Percentiles rank a stretch among this genome's conserved stretches.
Conservation (phyloP, 2,888 invertebrate species). For the Bombylius discolor region DNA sequence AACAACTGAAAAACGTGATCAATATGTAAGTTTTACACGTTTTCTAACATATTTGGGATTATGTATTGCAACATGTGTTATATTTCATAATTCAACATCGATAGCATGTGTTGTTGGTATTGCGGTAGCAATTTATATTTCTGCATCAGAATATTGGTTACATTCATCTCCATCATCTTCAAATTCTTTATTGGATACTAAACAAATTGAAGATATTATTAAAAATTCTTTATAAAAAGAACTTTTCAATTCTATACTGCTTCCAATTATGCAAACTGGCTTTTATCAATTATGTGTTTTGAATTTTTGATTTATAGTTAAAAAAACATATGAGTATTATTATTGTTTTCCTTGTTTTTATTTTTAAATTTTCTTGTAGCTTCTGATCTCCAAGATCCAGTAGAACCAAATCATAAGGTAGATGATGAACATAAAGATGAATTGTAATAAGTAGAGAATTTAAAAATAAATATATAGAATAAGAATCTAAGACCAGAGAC, state of each 20-base stretch:
- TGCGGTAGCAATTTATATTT: conserved; percentile 68
- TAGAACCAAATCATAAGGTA: no score
- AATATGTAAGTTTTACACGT: conserved; percentile 48
- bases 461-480: no score
- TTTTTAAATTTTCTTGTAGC: no score
- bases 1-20: conserved; percentile 40
- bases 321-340: no score
- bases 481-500: no score
- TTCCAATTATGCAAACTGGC: no score
- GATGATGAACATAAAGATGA: no score
- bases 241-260: neutral
- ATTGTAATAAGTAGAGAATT: no score
- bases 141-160: conserved; percentile 69
- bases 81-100: conserved; percentile 65
- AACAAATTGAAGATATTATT: conserved; percentile 33
- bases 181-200: conserved; percentile 29
- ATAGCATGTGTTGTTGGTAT: conserved; percentile 68
- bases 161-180: conserved; percentile 24
- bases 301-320: no score
- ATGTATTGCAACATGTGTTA: conserved; percentile 70
- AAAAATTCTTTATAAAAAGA: conserved; percentile 28
- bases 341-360: no score
- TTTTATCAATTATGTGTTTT: no score
- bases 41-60: conserved; percentile 77
- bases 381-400: no score